phyloP scores from a whole-genome alignment of 2,888 invertebrate species.

The Eupithecia centaureata region DNA sequence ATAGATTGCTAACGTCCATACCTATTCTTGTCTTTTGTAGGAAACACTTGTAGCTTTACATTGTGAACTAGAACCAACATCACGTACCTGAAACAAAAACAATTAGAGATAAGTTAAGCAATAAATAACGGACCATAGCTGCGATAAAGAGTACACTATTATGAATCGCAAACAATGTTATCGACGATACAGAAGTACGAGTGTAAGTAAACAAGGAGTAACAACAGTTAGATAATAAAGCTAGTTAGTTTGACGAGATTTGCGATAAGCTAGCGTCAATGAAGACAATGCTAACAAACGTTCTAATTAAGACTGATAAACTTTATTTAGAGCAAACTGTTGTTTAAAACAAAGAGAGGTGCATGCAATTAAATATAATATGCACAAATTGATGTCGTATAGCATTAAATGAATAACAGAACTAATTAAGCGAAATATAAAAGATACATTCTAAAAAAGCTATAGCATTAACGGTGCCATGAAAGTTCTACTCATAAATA shows the following conservation, averaged over 20 bases:
- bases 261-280: conserved; percentile 20
- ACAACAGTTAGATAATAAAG: conserved; percentile 26
- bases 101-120: conserved; percentile 27
- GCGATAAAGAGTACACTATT: conserved; percentile 16
- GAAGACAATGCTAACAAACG: conserved; percentile 25
- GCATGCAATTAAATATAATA: neutral
- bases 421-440: neutral
- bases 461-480: neutral
- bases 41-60: too few relatives aligned
- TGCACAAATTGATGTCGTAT: conserved; percentile 11
- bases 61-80: neutral
- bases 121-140: conserved; percentile 14
- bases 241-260: conserved; percentile 20
- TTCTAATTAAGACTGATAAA: conserved; percentile 22
- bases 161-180: conserved; percentile 30
- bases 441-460: neutral
- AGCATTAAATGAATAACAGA: neutral
- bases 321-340: conserved; percentile 22
- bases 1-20: neutral
- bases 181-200: conserved; percentile 16
- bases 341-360: conserved; percentile 23
- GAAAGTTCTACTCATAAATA: neutral
- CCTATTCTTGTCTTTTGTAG: too few relatives aligned
- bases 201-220: conserved; percentile 8
- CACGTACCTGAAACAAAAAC: conserved; percentile 36